These are phyloP conservation scores for Cynopterus sphinx DNA, from an alignment of 2,797 vertebrate genomes.

Conservation along the genomic window DNA sequence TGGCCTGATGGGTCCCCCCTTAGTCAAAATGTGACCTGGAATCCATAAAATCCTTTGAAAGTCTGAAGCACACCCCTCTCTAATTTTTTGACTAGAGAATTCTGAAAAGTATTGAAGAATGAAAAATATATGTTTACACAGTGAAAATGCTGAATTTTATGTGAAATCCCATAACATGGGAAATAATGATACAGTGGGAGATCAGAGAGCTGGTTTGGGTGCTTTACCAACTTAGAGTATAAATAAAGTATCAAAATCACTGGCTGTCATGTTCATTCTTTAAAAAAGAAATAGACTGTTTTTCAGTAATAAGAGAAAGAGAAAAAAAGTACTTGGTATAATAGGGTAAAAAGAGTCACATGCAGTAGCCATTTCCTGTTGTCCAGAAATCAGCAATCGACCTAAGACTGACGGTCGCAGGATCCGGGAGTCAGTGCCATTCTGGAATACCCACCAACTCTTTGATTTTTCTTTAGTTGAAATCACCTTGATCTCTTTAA, in stretches of 20 bases:
- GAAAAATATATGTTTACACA: background rate
- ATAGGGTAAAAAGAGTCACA: background rate
- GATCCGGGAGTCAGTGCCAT: background rate
- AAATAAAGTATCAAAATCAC: background rate
- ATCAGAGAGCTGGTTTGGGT: background rate
- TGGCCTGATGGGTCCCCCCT: background rate
- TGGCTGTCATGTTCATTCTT: background rate
- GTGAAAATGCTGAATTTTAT: background rate
- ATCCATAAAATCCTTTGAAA: background rate
- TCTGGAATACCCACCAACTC: background rate
- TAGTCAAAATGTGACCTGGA: background rate
- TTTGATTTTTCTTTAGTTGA: constrained; percentile 5
- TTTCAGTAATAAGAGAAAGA: background rate
- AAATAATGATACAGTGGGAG: background rate
- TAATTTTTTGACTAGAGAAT: background rate
- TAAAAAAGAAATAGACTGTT: background rate
- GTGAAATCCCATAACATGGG: background rate
- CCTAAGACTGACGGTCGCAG: background rate
- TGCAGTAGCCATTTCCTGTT: background rate
- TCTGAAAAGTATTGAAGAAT: background rate
- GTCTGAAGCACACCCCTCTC: background rate
- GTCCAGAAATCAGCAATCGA: background rate
- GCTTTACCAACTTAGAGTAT: background rate
- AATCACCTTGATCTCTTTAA: constrained; percentile 7
- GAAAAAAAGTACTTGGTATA: background rate